Percentiles rank a stretch among this genome's conserved stretches.
These are phyloP conservation scores for Lamproptera curius DNA, from an alignment of 2,888 invertebrate species.

Conservation along the genomic window DNA sequence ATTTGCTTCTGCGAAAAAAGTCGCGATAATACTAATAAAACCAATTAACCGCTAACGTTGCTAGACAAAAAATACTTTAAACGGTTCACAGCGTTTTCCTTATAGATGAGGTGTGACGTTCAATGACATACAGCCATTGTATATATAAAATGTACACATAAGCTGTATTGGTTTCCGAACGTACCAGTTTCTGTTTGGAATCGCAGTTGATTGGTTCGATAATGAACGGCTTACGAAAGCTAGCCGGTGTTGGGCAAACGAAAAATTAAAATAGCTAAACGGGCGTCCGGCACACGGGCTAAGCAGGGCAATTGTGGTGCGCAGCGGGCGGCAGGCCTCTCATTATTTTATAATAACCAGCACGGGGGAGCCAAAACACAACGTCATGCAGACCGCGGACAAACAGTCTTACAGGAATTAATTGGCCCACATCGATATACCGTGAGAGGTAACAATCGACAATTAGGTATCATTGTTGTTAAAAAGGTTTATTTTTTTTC, in stretches of 20 bases:
- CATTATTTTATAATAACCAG: constrained; percentile 77
- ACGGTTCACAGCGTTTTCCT: not conserved
- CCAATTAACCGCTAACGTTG: no score
- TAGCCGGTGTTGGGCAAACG: constrained; percentile 74
- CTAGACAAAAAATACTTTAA: no score
- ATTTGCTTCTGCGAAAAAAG: no score
- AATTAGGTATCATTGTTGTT: constrained; percentile 37
- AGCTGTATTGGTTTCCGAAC: no score
- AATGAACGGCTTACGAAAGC: constrained; percentile 62
- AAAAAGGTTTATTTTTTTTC: no score
- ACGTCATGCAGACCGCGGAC: constrained; percentile 52
- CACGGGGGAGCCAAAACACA: constrained; percentile 59
- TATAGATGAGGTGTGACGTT: constrained; percentile 3
- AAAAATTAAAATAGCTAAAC: constrained; percentile 78
- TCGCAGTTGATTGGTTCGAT: constrained; percentile 36
- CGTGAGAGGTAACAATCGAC: constrained; percentile 34
- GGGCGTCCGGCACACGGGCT: constrained; percentile 57
- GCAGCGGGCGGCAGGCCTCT: constrained; percentile 73
- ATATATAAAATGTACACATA: no score
- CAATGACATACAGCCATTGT: no score
- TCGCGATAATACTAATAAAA: no score
- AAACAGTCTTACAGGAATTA: constrained; percentile 68
- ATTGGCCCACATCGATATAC: constrained; percentile 60
- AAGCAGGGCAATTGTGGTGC: constrained; percentile 75
- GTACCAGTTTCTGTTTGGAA: no score